phyloP scores from a whole-genome alignment of 2,797 vertebrate genomes.

The Lagorchestes hirsutus region DNA sequence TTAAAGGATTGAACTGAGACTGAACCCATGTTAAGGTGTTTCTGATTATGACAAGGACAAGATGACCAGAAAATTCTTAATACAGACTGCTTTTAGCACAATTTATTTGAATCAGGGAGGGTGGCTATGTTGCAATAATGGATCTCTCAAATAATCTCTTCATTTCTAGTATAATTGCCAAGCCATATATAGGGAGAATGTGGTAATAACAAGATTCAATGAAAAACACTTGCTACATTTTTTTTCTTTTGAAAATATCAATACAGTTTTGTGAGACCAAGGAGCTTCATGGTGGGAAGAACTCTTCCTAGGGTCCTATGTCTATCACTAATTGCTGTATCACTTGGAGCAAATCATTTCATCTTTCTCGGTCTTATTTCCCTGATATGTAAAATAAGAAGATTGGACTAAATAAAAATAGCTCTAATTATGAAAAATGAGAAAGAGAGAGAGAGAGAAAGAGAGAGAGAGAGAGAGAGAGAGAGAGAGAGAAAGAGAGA shows the following conservation, averaged over 20 bases:
- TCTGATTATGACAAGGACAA: constrained; percentile 8
- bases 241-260: neutral
- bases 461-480: too few species aligned
- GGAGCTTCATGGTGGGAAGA: neutral
- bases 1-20: constrained; percentile 45
- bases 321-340: neutral
- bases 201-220: neutral
- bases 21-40: constrained; percentile 60
- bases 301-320: neutral
- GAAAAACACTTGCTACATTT: neutral
- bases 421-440: neutral
- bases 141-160: neutral
- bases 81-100: neutral
- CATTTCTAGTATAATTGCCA: neutral
- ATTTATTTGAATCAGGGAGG: neutral
- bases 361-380: neutral
- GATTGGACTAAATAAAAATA: neutral
- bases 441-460: neutral
- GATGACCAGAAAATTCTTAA: neutral
- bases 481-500: too few species aligned
- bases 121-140: neutral
- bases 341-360: neutral
- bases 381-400: neutral
- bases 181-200: neutral
- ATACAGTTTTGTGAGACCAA: neutral